Conservation (phyloP, 37 sponge, comb jelly and placozoan genomes). For the Chondrilla cf. caribensis region DNA sequence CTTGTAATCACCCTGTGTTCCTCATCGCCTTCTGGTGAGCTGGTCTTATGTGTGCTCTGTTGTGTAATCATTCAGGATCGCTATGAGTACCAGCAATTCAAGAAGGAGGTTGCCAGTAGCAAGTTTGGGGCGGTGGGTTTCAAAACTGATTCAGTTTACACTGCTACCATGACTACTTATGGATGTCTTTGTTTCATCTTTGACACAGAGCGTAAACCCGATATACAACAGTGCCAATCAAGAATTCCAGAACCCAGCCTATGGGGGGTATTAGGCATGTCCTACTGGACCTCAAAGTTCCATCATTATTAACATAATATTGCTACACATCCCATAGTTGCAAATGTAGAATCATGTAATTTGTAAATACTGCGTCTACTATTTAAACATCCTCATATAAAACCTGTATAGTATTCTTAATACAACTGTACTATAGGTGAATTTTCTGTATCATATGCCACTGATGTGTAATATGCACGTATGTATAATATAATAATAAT, state of each 20-base stretch:
- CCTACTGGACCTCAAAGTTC: too few species aligned
- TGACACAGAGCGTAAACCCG: conserved; percentile 55
- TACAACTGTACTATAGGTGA: too few species aligned
- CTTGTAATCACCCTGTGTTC: neutral
- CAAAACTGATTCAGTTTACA: neutral
- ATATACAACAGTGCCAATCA: conserved; percentile 69
- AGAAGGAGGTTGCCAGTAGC: conserved; percentile 9
- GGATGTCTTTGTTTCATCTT: neutral
- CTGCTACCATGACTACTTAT: neutral
- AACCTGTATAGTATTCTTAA: too few species aligned
- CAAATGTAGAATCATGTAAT: too few species aligned
- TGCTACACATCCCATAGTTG: too few species aligned
- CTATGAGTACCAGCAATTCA: conserved; percentile 17
- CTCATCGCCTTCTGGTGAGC: neutral
- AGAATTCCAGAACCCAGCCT: conserved; percentile 65
- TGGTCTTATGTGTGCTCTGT: neutral
- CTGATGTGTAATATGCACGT: too few species aligned
- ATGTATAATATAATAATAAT: too few species aligned
- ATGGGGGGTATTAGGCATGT: conserved; percentile 52
- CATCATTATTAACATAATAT: too few species aligned
- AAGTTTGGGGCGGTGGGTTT: conserved; percentile 3
- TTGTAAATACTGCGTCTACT: too few species aligned
- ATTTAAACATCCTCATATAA: too few species aligned
- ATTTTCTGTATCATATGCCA: too few species aligned
- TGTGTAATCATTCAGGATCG: conserved; percentile 19